Evolutionary conservation across 2,797 vertebrate genomes (phyloP).

Genomic region (Manis pentadactyla): DNA sequence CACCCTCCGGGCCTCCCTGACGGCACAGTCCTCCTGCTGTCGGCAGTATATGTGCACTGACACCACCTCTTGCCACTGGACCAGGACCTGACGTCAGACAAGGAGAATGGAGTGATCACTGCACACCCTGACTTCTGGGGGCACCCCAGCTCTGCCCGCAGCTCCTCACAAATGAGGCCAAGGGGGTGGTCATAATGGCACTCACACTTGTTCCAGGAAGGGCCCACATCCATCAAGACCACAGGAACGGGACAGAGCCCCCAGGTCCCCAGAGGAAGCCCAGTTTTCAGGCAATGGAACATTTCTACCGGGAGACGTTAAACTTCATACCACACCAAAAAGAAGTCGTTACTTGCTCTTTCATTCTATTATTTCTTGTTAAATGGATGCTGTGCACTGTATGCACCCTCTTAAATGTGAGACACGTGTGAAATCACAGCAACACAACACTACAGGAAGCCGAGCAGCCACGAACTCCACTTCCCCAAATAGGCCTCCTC

Average conservation of each 20-base stretch:
- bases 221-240: accelerated
- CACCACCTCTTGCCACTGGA: slow-evolving; percentile 88
- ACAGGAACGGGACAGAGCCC: neutral
- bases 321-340: neutral
- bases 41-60: slow-evolving; percentile 70
- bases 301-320: neutral
- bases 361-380: neutral
- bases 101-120: neutral
- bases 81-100: slow-evolving; percentile 81
- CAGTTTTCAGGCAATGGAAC: neutral
- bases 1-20: slow-evolving; percentile 84
- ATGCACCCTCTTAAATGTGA: accelerated
- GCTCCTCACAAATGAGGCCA: neutral
- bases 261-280: neutral
- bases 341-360: neutral
- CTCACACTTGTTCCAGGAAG: neutral
- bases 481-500: neutral
- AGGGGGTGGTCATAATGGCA: accelerated
- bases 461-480: neutral
- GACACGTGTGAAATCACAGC: neutral
- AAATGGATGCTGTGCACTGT: accelerated
- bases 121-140: neutral
- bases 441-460: neutral
- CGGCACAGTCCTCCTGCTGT: slow-evolving; percentile 85
- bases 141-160: neutral